A percentile compares a stretch with the other conserved stretches of the same genome.
These are phyloP conservation scores for Embiotoca jacksoni DNA, from an alignment of 2,113 vertebrate genomes.

Conservation along the genomic window DNA sequence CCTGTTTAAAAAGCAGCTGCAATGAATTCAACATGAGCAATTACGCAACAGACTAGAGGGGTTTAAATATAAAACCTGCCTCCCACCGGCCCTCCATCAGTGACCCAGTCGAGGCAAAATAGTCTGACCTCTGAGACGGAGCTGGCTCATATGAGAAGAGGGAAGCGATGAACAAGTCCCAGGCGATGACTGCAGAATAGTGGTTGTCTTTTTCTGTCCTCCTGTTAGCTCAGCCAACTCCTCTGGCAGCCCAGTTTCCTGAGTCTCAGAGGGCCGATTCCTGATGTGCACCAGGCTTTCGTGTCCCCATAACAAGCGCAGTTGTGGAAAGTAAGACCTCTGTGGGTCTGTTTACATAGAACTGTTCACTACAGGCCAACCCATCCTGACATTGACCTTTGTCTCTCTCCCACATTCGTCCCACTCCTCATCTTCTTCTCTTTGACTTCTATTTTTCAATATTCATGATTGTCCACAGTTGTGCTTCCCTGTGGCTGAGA, in stretches of 20 bases:
- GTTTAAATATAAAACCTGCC: conserved; percentile 58
- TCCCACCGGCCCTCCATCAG: conserved; percentile 44
- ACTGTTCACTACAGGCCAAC: conserved; percentile 40
- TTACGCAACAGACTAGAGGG: conserved; percentile 52
- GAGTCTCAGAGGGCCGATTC: conserved; percentile 57
- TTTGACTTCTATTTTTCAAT: conserved; percentile 1
- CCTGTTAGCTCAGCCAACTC: conserved; percentile 40
- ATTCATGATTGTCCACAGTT: conserved; percentile 3
- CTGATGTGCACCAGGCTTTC: conserved; percentile 50
- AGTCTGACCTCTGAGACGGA: conserved; percentile 60
- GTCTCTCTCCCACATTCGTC: neutral
- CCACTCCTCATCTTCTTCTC: neutral
- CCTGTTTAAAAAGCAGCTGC: conserved; percentile 46
- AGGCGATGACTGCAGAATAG: conserved; percentile 50
- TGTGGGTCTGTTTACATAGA: conserved; percentile 43
- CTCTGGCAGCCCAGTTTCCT: conserved; percentile 65
- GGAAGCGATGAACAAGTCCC: conserved; percentile 50
- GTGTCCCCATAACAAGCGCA: conserved; percentile 53
- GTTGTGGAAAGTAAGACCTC: conserved; percentile 43
- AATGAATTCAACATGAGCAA: conserved; percentile 63
- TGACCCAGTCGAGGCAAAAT: conserved; percentile 56
- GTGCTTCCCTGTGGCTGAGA: conserved; percentile 9
- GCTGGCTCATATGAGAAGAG: conserved; percentile 32
- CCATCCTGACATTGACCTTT: conserved; percentile 34
- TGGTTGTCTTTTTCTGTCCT: conserved; percentile 59